Evolutionary conservation across 2,888 invertebrate species (phyloP), one percentile per base, ranked within the genome.

Genomic region (Acrobasis consociella): DNA sequence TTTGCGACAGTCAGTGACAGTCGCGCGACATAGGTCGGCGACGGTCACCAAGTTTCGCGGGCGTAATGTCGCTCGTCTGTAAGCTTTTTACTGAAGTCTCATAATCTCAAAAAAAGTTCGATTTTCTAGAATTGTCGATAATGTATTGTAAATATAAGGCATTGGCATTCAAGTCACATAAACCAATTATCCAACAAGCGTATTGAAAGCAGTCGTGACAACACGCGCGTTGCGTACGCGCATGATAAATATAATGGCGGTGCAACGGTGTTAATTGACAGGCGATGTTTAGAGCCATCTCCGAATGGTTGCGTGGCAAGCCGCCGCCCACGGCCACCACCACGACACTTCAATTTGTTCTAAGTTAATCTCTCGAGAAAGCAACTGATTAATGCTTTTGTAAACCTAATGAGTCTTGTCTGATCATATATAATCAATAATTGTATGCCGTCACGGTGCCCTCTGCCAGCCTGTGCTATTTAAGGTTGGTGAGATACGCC

Each of bases 311-410:
- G 72, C 69, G 72, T 80, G 82, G 79, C 87, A 87, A 76, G 67
- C 79, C 86, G 83, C 86, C 86, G 83, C 86, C 86, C 80, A 82
- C 89, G 77, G 77, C 75, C 67, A 67, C 72, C 71, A 69, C 75
- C 67, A 67, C 72, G 72, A 69, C 74, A 71, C 82, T 74, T 79
- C 88, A 88, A 89, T 89, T 89, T 89, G 88, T 89, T 89, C 84
- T 76, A 80, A 82, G 80, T 85, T 88, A 87, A 88, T 87, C 83
- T 84, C 72, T 74, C 77, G 76, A 81, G 84, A 85, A 84, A 83
- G 81, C 77, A 77, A 64, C 82, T 86, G 87, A 89, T 86, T 84
- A 87, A 89, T 89, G 86, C 78, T 76, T 83, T 82, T 81, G 81
- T 82, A 80, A 82, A 74, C 74, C 81, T 88, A 89, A 89, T 89